Conservation (phyloP, 2,888 invertebrate species). For the Apodemia duryi region DNA sequence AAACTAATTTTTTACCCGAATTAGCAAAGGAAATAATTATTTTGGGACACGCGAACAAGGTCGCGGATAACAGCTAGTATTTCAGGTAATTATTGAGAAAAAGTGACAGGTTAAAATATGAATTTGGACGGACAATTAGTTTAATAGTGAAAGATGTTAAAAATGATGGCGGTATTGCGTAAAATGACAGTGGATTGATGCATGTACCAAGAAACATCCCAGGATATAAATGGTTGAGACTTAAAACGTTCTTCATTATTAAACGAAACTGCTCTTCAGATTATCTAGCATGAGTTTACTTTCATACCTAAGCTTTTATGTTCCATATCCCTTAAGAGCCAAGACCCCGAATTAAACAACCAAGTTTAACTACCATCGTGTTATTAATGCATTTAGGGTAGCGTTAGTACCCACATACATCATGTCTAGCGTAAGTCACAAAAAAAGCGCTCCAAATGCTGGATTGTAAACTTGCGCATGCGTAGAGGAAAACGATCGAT, state of each 20-base stretch:
- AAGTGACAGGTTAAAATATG: too few species aligned
- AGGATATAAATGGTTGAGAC: background rate
- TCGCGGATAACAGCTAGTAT: too few species aligned
- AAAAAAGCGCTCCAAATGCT: conserved; percentile 51
- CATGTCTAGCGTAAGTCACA: conserved; percentile 25
- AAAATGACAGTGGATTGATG: too few species aligned
- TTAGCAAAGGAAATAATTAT: too few species aligned
- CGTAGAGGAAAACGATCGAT: conserved; percentile 56
- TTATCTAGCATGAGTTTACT: background rate
- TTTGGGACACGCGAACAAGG: too few species aligned
- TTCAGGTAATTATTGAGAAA: too few species aligned
- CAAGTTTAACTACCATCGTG: background rate
- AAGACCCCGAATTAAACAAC: conserved; percentile 10
- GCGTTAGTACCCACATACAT: conserved; percentile 20
- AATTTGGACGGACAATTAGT: too few species aligned
- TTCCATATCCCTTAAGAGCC: background rate
- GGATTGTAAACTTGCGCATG: conserved; percentile 45
- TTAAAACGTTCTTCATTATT: background rate
- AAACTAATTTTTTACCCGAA: too few species aligned
- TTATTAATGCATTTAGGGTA: conserved; percentile 9
- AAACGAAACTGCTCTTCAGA: background rate
- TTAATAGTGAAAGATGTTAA: too few species aligned
- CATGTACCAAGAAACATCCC: background rate
- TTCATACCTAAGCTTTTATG: background rate
- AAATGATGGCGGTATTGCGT: too few species aligned